A percentile compares a stretch with the other conserved stretches of the same genome.
These are phyloP conservation scores for Drosophila rellima DNA, from an alignment of 2,888 invertebrate species.

Conservation along the genomic window DNA sequence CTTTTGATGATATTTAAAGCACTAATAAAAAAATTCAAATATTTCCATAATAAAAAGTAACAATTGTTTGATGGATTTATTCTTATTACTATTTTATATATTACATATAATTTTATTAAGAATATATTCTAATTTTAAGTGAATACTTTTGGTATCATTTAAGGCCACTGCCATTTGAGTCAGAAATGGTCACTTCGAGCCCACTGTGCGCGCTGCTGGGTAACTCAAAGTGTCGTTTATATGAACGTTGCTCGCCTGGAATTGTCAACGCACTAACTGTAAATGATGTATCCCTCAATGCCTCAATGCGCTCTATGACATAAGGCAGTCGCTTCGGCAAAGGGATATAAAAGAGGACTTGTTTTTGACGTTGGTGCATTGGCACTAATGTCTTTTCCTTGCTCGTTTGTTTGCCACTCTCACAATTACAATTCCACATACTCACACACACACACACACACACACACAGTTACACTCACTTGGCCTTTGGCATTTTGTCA, in stretches of 20 bases:
- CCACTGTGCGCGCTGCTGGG: conserved; percentile 41
- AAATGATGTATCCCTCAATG: conserved; percentile 69
- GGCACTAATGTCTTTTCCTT: conserved; percentile 74
- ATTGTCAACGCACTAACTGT: conserved; percentile 71
- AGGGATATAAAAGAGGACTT: not conserved
- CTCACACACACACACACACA: conserved; percentile 15
- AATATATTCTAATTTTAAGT: too few relatives aligned
- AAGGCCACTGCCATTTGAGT: not conserved
- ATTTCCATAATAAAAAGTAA: too few relatives aligned
- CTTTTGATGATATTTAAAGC: too few relatives aligned
- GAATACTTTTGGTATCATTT: too few relatives aligned
- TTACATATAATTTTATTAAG: too few relatives aligned
- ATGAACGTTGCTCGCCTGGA: conserved; percentile 33
- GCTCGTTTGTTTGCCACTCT: conserved; percentile 62
- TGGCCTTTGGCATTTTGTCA: conserved; percentile 74
- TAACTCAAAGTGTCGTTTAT: conserved; percentile 63
- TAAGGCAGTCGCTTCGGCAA: conserved; percentile 2
- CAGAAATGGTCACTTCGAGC: not conserved
- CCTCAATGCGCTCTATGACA: conserved; percentile 48
- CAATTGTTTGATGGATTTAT: too few relatives aligned
- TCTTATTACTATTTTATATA: too few relatives aligned
- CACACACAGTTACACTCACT: conserved; percentile 16
- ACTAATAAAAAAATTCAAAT: too few relatives aligned
- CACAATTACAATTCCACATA: conserved; percentile 10
- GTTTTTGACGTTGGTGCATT: conserved; percentile 50